Conservation (phyloP, 2,888 invertebrate species). For the Branchinecta sandiegonensis region DNA sequence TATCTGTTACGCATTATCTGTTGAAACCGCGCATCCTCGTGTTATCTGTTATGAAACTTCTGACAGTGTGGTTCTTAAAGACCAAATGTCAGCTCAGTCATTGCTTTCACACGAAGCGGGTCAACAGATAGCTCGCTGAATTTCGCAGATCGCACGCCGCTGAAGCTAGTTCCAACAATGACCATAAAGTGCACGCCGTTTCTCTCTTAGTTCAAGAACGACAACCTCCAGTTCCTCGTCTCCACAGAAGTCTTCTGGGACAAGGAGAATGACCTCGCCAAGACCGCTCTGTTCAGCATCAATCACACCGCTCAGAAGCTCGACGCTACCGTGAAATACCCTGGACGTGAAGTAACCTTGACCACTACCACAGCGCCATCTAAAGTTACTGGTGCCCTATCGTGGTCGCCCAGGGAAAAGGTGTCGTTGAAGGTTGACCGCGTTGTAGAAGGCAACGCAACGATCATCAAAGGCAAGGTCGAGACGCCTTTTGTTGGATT, state of each 20-base stretch:
- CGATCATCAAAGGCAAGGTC: neutral
- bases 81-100: no score
- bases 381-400: slow-evolving; percentile 1
- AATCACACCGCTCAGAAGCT: slow-evolving; percentile 23
- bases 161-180: no score
- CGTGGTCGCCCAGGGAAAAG: slow-evolving; percentile 3
- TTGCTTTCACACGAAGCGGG: no score
- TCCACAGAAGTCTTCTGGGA: slow-evolving; percentile 28
- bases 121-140: no score
- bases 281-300: slow-evolving; percentile 26
- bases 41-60: no score
- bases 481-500: slow-evolving; percentile 17
- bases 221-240: slow-evolving; percentile 15
- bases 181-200: neutral
- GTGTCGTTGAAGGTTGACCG: slow-evolving; percentile 11
- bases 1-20: no score
- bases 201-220: slow-evolving; percentile 18
- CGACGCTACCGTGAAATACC: slow-evolving; percentile 25
- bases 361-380: slow-evolving; percentile 22
- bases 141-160: no score
- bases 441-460: neutral
- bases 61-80: no score
- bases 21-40: no score
- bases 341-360: slow-evolving; percentile 23
- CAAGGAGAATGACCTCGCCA: slow-evolving; percentile 27